A percentile compares a stretch with the other conserved stretches of the same genome.
These are phyloP conservation scores for Hymenopus coronatus DNA, from an alignment of 2,888 invertebrate genomes.

Conservation along the genomic window DNA sequence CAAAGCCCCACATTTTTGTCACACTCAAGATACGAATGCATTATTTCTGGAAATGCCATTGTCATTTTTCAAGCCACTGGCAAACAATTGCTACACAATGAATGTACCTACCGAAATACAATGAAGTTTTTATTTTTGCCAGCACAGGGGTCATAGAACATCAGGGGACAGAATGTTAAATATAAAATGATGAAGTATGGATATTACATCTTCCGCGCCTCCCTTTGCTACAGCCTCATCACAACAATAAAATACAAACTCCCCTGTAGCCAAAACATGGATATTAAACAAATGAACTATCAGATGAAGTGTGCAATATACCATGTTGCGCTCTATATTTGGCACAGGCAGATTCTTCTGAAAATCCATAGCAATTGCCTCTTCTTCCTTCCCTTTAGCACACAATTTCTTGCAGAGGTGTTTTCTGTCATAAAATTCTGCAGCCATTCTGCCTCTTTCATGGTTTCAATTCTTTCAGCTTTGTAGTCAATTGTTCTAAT, in stretches of 20 bases:
- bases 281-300: constrained; percentile 5
- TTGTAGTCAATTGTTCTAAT: too few relatives aligned
- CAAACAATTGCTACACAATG: too few relatives aligned
- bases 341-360: constrained; percentile 10
- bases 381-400: neutral
- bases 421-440: too few relatives aligned
- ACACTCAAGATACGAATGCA: too few relatives aligned
- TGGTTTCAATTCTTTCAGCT: too few relatives aligned
- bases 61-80: too few relatives aligned
- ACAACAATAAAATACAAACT: neutral
- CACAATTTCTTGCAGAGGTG: too few relatives aligned
- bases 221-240: neutral
- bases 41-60: too few relatives aligned
- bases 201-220: neutral
- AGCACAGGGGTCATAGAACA: too few relatives aligned
- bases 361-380: neutral
- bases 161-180: neutral
- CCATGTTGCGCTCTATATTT: neutral
- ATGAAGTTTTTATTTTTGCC: neutral
- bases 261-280: neutral
- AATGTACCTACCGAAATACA: too few relatives aligned
- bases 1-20: too few relatives aligned
- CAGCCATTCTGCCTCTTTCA: too few relatives aligned
- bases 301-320: neutral
- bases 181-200: neutral